These are phyloP conservation scores for Cyaniris semiargus DNA, from an alignment of 2,888 invertebrate species.

Conservation along the genomic window DNA sequence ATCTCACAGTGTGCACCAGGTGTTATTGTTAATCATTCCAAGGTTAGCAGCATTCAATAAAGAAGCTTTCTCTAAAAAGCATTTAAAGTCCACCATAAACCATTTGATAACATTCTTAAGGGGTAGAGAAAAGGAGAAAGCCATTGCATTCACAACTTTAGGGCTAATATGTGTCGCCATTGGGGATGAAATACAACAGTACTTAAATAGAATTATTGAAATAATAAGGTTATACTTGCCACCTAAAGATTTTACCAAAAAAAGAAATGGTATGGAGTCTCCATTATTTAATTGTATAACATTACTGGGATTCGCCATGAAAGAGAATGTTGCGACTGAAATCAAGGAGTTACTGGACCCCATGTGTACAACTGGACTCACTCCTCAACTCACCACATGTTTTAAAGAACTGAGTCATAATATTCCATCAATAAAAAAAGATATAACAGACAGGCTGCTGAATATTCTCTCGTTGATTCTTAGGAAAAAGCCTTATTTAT, in stretches of 20 bases:
- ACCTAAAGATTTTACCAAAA: slow-evolving; percentile 88
- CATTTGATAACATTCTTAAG: slow-evolving; percentile 89
- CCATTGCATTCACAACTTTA: slow-evolving; percentile 93
- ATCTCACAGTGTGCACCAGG: slow-evolving; percentile 91
- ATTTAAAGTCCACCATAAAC: slow-evolving; percentile 87
- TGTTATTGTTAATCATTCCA: slow-evolving; percentile 92
- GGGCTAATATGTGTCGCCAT: slow-evolving; percentile 96
- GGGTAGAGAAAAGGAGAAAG: slow-evolving; percentile 91
- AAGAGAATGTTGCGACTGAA: slow-evolving; percentile 87
- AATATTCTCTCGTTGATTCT: slow-evolving; percentile 94
- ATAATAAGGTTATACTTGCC: slow-evolving; percentile 88
- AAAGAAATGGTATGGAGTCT: slow-evolving; percentile 87
- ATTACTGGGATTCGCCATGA: slow-evolving; percentile 92
- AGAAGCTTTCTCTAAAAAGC: slow-evolving; percentile 87
- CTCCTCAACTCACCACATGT: slow-evolving; percentile 94
- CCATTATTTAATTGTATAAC: slow-evolving; percentile 97
- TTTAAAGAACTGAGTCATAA: slow-evolving; percentile 93
- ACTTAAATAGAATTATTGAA: slow-evolving; percentile 92
- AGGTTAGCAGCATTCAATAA: slow-evolving; percentile 95
- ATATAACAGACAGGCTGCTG: slow-evolving; percentile 95
- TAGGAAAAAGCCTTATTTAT: slow-evolving; percentile 90
- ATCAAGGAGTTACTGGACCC: slow-evolving; percentile 92
- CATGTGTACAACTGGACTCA: slow-evolving; percentile 95
- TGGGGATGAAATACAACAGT: slow-evolving; percentile 88
- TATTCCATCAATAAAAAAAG: slow-evolving; percentile 92